A percentile compares a stretch with the other conserved stretches of the same genome.
phyloP scores from a whole-genome alignment of 2,888 invertebrate species.

The Drosophila limbata region DNA sequence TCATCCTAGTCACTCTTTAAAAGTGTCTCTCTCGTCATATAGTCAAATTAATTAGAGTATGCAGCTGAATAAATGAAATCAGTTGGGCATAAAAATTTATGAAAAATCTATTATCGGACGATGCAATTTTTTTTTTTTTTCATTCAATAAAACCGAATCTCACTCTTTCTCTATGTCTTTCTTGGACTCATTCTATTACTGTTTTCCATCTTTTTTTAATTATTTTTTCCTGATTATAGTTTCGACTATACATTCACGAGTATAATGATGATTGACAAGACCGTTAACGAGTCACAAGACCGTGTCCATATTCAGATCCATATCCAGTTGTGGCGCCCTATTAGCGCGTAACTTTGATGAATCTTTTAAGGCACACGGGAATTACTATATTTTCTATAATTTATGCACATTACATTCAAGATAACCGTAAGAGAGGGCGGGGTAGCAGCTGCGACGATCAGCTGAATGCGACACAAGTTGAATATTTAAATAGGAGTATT shows the following conservation, averaged over 20 bases:
- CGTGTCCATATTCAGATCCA: constrained; percentile 16
- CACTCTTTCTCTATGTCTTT: not conserved
- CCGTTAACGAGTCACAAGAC: constrained; percentile 30
- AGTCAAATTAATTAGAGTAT: no score
- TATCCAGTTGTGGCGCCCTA: constrained; percentile 48
- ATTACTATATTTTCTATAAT: not conserved
- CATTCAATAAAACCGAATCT: no score
- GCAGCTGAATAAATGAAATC: no score
- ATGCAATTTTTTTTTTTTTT: no score
- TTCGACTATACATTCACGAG: not conserved
- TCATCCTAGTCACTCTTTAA: no score
- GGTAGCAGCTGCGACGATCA: constrained; percentile 11
- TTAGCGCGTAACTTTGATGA: constrained; percentile 50
- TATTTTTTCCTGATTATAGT: not conserved
- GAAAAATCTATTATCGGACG: no score
- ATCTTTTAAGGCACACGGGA: constrained; percentile 5
- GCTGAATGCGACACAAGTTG: constrained; percentile 40
- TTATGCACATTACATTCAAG: not conserved
- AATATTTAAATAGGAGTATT: constrained; percentile 41
- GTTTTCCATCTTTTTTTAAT: not conserved
- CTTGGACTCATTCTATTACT: not conserved
- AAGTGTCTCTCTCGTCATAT: no score
- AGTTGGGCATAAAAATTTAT: no score
- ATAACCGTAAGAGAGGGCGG: not conserved
- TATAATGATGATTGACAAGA: not conserved